phyloP scores from a whole-genome alignment of 2,113 vertebrate genomes.

The Dryoscopus gambensis region DNA sequence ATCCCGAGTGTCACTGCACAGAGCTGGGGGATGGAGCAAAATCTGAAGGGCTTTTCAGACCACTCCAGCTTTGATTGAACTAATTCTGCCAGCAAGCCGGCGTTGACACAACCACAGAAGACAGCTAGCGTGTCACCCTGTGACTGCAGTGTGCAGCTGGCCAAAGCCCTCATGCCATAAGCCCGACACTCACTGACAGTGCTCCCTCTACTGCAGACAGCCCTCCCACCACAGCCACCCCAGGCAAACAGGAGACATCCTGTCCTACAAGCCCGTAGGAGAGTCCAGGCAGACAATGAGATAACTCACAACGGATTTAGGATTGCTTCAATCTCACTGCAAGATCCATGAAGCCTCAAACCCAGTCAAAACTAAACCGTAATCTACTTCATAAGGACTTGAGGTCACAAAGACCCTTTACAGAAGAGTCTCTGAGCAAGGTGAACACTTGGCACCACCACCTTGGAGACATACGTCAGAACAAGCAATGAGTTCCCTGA shows the following conservation, averaged over 20 bases:
- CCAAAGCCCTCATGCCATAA: background rate
- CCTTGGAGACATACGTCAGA: background rate
- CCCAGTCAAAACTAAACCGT: background rate
- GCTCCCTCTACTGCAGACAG: background rate
- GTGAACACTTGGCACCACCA: background rate
- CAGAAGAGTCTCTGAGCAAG: background rate
- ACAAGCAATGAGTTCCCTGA: background rate
- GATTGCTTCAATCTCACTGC: background rate
- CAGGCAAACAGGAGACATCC: background rate
- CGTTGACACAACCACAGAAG: background rate
- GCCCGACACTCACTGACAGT: rapidly evolving
- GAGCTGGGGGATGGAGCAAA: background rate
- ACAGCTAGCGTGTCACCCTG: conserved; percentile 27
- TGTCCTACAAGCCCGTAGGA: background rate
- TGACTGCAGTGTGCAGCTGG: background rate
- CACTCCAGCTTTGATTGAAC: conserved; percentile 3
- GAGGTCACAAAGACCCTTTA: background rate
- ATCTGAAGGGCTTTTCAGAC: conserved; percentile 14
- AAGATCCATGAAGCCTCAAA: background rate
- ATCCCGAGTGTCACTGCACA: background rate
- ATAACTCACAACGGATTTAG: background rate
- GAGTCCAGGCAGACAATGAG: background rate
- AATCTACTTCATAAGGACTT: background rate
- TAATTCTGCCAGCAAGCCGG: background rate
- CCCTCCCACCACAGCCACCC: background rate